Evolutionary conservation across 2,113 vertebrate species (phyloP).

Genomic region (Cyanoliseus patagonus): DNA sequence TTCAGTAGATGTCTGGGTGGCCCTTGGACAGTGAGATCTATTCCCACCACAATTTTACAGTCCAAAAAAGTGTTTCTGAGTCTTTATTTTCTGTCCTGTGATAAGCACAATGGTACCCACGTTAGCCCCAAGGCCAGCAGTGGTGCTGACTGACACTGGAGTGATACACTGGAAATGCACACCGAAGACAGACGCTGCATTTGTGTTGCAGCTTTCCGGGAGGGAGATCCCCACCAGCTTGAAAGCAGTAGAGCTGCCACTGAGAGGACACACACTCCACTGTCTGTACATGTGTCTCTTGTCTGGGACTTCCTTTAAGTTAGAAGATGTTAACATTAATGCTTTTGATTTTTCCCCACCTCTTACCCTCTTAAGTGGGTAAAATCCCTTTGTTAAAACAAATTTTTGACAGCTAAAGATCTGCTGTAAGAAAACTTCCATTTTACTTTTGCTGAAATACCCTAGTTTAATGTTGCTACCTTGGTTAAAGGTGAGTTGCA

Average conservation of each 20-base stretch:
- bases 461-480: neutral
- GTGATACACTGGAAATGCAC: neutral
- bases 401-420: neutral
- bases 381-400: neutral
- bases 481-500: neutral
- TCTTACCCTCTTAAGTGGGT: neutral
- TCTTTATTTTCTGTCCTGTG: neutral
- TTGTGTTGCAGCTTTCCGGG: neutral
- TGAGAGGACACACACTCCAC: accelerated
- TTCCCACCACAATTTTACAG: neutral
- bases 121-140: accelerated
- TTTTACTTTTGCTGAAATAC: neutral
- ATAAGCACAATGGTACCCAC: neutral
- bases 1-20: neutral
- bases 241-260: neutral
- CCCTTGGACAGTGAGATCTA: neutral
- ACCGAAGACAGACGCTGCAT: neutral
- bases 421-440: neutral
- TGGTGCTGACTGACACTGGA: neutral
- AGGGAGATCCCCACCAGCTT: neutral
- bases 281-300: neutral
- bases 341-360: neutral
- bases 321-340: neutral
- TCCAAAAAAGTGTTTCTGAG: neutral
- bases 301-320: neutral